Evolutionary conservation across 92 coral and sea anemone species (phyloP).

Genomic region (Epizoanthus stellaris): DNA sequence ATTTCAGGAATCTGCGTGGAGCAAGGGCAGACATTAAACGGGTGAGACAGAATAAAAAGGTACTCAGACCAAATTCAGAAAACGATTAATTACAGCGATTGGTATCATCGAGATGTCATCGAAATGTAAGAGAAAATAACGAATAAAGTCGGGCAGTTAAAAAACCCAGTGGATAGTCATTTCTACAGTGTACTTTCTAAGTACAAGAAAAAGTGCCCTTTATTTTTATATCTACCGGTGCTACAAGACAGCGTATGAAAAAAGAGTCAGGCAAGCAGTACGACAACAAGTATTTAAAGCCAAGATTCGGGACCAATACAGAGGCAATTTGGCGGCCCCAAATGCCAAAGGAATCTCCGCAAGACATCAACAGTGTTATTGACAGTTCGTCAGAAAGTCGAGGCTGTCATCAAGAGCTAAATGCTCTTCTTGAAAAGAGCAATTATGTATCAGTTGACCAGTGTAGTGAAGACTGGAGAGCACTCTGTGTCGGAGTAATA

Average conservation of each 20-base stretch:
- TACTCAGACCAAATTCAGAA: not conserved
- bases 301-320: conserved; percentile 18
- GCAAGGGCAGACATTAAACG: conserved; percentile 40
- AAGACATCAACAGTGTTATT: no score
- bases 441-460: conserved; percentile 41
- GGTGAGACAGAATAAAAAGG: conserved; percentile 5
- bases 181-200: no score
- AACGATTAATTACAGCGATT: conserved; percentile 26
- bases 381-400: no score
- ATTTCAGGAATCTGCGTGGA: conserved; percentile 46
- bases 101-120: conserved; percentile 41
- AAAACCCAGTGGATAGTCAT: no score
- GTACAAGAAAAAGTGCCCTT: conserved; percentile 37
- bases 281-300: conserved; percentile 28
- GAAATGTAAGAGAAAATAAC: conserved; percentile 38
- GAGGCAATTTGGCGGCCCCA: conserved; percentile 42
- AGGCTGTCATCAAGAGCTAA: not conserved
- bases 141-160: not conserved
- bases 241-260: no score
- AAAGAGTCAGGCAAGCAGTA: no score
- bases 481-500: conserved; percentile 53
- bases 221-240: no score
- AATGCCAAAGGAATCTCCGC: not conserved
- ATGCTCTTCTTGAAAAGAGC: conserved; percentile 8
- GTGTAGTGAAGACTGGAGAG: conserved; percentile 36